Percentiles rank a stretch among this genome's conserved stretches.
Evolutionary conservation across 1,140 invertebrate species (phyloP).

Genomic region (Homarus americanus): DNA sequence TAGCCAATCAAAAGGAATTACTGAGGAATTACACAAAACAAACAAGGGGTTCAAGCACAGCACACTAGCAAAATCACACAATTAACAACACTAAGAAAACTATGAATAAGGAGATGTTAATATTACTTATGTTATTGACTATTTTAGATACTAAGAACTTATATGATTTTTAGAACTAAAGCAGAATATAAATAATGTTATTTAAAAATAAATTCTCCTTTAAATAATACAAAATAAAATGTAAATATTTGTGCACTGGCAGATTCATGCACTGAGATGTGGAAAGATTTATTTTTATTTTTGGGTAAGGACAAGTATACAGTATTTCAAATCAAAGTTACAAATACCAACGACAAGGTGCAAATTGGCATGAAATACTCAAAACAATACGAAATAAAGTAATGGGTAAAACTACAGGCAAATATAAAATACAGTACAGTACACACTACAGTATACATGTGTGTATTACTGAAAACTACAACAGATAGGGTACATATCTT

Average conservation of each 20-base stretch:
- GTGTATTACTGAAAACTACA: no score
- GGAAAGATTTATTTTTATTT: background rate
- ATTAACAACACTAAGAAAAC: background rate
- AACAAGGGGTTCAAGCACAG: background rate
- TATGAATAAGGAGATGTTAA: constrained; percentile 12
- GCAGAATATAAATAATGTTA: background rate
- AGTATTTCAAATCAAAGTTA: no score
- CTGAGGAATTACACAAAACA: background rate
- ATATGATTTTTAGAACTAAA: background rate
- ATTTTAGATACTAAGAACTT: background rate
- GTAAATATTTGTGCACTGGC: background rate
- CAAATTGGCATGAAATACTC: background rate
- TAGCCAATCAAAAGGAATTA: background rate
- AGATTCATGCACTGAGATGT: background rate
- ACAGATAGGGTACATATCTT: no score
- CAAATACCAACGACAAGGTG: background rate
- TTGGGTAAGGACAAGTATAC: background rate
- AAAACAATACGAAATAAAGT: background rate
- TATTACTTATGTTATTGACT: background rate
- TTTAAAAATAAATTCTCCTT: background rate
- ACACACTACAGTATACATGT: no score
- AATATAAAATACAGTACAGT: background rate
- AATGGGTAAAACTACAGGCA: background rate
- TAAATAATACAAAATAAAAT: background rate
- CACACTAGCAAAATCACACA: background rate